Base-by-base conservation (phyloP, 2,888 invertebrate species). In the Clostera curtula region DNA sequence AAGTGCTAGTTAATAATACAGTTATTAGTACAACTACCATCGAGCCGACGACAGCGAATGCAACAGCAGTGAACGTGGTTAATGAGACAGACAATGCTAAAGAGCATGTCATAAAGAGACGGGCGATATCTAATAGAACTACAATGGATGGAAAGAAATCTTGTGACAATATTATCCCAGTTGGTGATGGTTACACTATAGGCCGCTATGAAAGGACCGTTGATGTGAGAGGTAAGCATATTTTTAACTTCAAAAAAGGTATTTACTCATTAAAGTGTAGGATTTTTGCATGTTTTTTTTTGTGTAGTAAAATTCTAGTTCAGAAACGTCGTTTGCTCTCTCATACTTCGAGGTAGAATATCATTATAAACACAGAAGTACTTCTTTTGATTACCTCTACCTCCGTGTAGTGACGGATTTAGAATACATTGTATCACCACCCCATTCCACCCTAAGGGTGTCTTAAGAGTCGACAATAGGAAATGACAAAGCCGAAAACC, bases 151-250 rank as follows among this genome's bases (percentile, higher is more conserved):
- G 42, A 0, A 58, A 62, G 24, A 58, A 58, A 20, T 57, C 61
- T 9, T 83, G 82, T 27, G 58, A 72, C 18, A 71, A 72, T 18
- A 89, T 88, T n/a, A 77, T 92, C 11, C 86, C 89, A 0, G 82
- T 87, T 18, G 89, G 90, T 56, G 73, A 87, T 2, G 86, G 86
- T 12, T 90, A 90, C 48, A 87, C 88, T 1, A 91, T 91, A 58
- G 95, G 95, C 5, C 89, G 90, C 56, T 95, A 92, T 57, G 77
- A 84, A 18, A 86, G 84, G 31, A 85, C 85, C 25, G 61, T 95
- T 26, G 74, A 85, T 25, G 87, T 90, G 0, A 89, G 90, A 86
- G 89, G 94, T 93, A 61, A 76, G 63, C 27, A 12, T 8, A 20
- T 11, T 24, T 25, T 19, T 31, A 32, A 8, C 24, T 32, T 24